Conservation (phyloP, 2,888 invertebrate species). For the Ceratothoa steindachneri region DNA sequence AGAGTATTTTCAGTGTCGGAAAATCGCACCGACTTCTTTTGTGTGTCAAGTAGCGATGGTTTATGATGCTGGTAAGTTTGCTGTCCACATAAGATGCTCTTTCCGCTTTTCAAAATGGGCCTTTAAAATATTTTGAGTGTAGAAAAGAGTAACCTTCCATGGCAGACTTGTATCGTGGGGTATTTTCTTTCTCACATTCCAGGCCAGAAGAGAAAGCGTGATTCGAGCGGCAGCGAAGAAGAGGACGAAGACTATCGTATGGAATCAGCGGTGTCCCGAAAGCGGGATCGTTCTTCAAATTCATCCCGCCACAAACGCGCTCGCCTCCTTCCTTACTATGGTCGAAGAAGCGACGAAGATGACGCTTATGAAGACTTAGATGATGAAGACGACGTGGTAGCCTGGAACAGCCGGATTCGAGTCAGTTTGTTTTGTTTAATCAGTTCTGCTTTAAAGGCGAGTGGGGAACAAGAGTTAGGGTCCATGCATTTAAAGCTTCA, state of each 20-base stretch:
- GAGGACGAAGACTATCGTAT: neutral
- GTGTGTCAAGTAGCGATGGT: no score
- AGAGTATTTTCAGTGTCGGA: no score
- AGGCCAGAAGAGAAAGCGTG: neutral
- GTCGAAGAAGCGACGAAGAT: neutral
- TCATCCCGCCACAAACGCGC: neutral
- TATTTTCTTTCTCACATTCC: neutral
- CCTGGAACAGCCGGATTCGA: neutral
- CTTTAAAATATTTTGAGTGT: no score
- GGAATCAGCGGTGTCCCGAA: neutral
- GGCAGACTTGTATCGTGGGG: no score
- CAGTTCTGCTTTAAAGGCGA: no score
- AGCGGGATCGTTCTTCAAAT: neutral
- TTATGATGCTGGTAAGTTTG: no score
- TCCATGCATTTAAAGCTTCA: no score
- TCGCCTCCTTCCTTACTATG: neutral
- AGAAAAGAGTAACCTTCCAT: no score
- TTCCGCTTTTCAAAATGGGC: no score
- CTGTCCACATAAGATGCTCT: no score
- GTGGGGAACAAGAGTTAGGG: no score
- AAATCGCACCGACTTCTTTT: no score
- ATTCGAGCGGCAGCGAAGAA: neutral
- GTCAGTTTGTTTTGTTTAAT: neutral
- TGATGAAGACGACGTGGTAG: constrained; percentile 3
- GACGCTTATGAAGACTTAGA: neutral